Evolutionary conservation across 2,888 invertebrate species (phyloP).

Genomic region (Acanthopleura granulata): DNA sequence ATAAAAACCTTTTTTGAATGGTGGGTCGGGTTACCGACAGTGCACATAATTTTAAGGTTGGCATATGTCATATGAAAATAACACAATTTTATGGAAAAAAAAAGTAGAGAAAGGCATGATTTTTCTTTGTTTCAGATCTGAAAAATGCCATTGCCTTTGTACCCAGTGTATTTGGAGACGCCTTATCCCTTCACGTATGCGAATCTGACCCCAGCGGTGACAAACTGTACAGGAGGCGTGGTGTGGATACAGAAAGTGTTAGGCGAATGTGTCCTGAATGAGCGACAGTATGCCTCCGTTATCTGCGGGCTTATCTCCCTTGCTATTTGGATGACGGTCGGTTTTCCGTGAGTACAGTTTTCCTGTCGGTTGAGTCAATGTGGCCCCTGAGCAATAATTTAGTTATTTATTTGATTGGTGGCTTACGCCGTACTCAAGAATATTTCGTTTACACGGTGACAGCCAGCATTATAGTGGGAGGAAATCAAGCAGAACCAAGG

Average conservation of each 20-base stretch:
- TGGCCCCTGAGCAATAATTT: too few relatives aligned
- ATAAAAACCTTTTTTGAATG: too few relatives aligned
- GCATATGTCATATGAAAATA: too few relatives aligned
- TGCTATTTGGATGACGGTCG: constrained; percentile 48
- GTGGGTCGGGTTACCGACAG: too few relatives aligned
- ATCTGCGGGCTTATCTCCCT: constrained; percentile 51
- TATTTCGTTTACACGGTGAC: too few relatives aligned
- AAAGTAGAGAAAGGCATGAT: neutral
- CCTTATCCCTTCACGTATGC: neutral
- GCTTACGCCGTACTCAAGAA: too few relatives aligned
- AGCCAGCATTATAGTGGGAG: too few relatives aligned
- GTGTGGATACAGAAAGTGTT: constrained; percentile 50
- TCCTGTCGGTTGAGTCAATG: too few relatives aligned
- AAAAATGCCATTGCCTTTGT: constrained; percentile 3
- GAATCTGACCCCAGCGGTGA: neutral
- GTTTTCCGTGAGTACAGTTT: constrained; percentile 46
- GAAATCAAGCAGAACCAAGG: too few relatives aligned
- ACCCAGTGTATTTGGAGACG: constrained; percentile 3
- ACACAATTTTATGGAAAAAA: too few relatives aligned
- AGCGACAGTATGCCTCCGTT: constrained; percentile 46
- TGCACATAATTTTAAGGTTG: too few relatives aligned
- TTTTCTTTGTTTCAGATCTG: constrained; percentile 1
- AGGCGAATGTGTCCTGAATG: constrained; percentile 49
- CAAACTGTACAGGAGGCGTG: constrained; percentile 49
- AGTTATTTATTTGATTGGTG: too few relatives aligned